Conservation (phyloP, 2,113 vertebrate species). For the Piliocolobus tephrosceles region DNA sequence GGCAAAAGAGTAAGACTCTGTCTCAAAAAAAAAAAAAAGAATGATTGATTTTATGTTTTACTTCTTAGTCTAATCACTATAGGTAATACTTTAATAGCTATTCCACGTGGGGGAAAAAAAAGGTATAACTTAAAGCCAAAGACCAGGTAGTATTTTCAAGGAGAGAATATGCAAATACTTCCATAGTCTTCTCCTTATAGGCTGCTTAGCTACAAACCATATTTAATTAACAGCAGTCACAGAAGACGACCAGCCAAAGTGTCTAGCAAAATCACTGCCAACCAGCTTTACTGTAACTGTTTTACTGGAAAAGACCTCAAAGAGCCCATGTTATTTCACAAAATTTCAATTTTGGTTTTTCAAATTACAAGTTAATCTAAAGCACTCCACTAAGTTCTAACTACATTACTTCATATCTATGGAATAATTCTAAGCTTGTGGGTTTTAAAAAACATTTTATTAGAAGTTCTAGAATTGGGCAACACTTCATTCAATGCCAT, state of each 20-base stretch:
- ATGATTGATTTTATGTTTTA: background rate
- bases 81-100: background rate
- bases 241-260: background rate
- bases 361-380: conserved; percentile 35
- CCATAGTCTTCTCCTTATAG: background rate
- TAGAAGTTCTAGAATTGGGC: too few relatives aligned
- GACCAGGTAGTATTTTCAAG: background rate
- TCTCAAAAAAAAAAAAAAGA: background rate
- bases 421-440: conserved; percentile 2
- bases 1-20: too few relatives aligned
- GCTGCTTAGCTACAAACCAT: background rate
- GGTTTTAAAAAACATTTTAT: background rate
- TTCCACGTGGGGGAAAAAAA: background rate
- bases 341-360: conserved; percentile 51
- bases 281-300: background rate
- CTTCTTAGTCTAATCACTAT: background rate
- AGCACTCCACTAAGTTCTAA: background rate
- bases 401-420: background rate
- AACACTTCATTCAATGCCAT: too few relatives aligned
- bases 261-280: conserved; percentile 6
- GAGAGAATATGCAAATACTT: background rate
- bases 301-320: conserved; percentile 12
- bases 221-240: conserved; percentile 1
- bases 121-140: background rate
- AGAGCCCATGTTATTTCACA: conserved; percentile 22